Percentiles rank a stretch among this genome's conserved stretches.
Conservation (phyloP, 2,113 vertebrate species). For the Anthoscopus minutus region DNA sequence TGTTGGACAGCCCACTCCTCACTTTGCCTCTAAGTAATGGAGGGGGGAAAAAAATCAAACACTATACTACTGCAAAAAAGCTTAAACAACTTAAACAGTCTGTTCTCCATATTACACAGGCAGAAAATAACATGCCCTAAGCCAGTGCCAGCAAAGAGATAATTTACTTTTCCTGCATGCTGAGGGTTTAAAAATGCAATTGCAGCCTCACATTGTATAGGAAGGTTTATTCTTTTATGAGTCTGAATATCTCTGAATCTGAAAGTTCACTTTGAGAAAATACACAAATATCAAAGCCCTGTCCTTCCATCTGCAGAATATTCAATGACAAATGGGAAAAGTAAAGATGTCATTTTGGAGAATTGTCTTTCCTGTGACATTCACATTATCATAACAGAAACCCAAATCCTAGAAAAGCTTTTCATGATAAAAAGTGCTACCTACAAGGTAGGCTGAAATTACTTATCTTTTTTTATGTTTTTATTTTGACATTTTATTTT, state of each 20-base stretch:
- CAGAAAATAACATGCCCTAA: not conserved
- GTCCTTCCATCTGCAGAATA: not conserved
- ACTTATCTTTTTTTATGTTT: not conserved
- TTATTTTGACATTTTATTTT: not conserved
- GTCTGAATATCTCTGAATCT: not conserved
- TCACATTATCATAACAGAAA: not conserved
- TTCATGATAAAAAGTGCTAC: not conserved
- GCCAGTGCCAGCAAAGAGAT: not conserved
- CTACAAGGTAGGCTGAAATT: not conserved
- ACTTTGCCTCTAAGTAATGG: not conserved
- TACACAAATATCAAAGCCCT: not conserved
- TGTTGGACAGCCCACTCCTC: not conserved
- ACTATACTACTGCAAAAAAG: not conserved
- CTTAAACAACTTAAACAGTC: not conserved
- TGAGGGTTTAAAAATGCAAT: not conserved
- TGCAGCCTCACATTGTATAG: not conserved
- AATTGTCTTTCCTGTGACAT: not conserved
- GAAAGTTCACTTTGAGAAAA: not conserved
- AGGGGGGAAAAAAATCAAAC: fast-evolving
- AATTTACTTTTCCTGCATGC: not conserved
- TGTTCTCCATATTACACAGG: not conserved
- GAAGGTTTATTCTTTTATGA: not conserved
- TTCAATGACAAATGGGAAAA: not conserved
- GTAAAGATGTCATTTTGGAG: not conserved
- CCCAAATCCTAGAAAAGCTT: not conserved